Conservation (phyloP, 2,797 vertebrate genomes). For the Chaetophractus vellerosus region DNA sequence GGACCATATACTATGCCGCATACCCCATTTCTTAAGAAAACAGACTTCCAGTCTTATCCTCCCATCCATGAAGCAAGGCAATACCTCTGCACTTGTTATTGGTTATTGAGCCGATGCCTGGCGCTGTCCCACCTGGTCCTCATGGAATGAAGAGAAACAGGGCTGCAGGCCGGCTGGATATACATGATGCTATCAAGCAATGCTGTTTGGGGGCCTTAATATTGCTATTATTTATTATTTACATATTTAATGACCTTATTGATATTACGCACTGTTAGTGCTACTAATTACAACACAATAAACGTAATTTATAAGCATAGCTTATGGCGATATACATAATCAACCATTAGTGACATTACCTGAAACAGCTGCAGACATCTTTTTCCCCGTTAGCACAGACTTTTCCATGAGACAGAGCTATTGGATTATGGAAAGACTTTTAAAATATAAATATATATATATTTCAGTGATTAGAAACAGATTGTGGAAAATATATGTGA, state of each 20-base stretch:
- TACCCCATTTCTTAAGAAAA: conserved; percentile 22
- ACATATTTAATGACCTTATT: conserved; percentile 88
- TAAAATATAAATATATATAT: conserved; percentile 77
- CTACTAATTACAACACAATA: conserved; percentile 87
- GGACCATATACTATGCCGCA: not conserved
- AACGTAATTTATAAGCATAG: conserved; percentile 85
- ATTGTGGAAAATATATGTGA: not conserved
- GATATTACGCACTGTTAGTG: conserved; percentile 85
- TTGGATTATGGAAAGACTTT: conserved; percentile 81
- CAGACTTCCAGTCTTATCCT: not conserved
- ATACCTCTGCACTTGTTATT: not conserved
- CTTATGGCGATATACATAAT: conserved; percentile 74
- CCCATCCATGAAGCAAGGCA: conserved; percentile 36
- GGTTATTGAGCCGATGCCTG: conserved; percentile 77
- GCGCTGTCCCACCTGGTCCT: conserved; percentile 75
- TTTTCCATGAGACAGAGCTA: conserved; percentile 74
- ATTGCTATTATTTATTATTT: conserved; percentile 88
- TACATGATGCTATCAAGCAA: conserved; percentile 73
- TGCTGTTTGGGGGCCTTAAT: conserved; percentile 78
- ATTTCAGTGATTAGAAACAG: conserved; percentile 82
- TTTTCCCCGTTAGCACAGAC: not conserved
- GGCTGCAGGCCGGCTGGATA: conserved; percentile 63
- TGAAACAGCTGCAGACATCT: conserved; percentile 68
- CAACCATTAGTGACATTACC: conserved; percentile 72
- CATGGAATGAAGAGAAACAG: conserved; percentile 79